Percentiles rank a stretch among this genome's conserved stretches.
phyloP scores from a whole-genome alignment of 2,113 vertebrate species.

The Sylvicapra grimmia region DNA sequence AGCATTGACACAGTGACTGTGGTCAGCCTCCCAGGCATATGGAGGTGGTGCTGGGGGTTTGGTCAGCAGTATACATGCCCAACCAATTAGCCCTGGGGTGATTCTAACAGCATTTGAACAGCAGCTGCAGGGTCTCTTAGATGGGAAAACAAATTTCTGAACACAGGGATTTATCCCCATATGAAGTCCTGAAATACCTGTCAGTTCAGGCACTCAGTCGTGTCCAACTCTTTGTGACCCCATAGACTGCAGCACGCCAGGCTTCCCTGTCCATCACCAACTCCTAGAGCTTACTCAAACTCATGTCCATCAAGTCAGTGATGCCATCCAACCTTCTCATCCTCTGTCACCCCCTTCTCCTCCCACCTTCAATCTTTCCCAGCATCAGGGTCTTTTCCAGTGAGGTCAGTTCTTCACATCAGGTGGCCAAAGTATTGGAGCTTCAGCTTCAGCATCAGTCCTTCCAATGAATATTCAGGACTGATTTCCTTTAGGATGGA shows the following conservation, averaged over 20 bases:
- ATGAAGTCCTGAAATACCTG: not conserved
- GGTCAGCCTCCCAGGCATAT: not conserved
- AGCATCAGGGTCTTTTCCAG: not conserved
- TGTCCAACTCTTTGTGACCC: not conserved
- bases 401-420: not conserved
- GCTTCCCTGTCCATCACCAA: not conserved
- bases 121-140: not conserved
- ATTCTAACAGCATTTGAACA: not conserved
- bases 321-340: not conserved
- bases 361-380: not conserved
- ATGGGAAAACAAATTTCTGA: not conserved
- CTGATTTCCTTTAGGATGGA: not conserved
- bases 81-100: not conserved
- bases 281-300: not conserved
- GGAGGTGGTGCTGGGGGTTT: not conserved
- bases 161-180: not conserved
- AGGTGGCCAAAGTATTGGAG: not conserved
- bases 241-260: not conserved
- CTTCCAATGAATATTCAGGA: not conserved
- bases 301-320: rapidly evolving
- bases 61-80: rapidly evolving
- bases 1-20: not conserved
- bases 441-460: not conserved
- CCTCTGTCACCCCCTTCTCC: not conserved
- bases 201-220: not conserved